A percentile compares a stretch with the other conserved stretches of the same genome.
phyloP scores from a whole-genome alignment of 1,140 invertebrate genomes.

The Philotrypesis tridentata region DNA sequence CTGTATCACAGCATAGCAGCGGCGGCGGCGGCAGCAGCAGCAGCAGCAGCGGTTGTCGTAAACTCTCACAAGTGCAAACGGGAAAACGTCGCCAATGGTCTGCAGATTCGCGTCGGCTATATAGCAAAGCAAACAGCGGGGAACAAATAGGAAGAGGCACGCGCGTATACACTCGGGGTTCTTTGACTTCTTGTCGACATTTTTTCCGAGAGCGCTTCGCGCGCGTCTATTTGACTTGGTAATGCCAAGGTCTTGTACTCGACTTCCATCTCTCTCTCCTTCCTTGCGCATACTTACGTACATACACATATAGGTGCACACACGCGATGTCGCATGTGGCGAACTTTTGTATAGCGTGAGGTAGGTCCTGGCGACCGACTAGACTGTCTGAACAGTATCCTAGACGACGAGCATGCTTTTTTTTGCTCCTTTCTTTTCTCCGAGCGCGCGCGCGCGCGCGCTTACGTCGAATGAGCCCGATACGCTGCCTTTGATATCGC shows the following conservation, averaged over 20 bases:
- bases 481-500: neutral
- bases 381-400: constrained; percentile 16
- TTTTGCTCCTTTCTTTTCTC: neutral
- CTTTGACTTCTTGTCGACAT: constrained; percentile 63
- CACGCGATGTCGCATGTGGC: neutral
- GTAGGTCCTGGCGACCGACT: constrained; percentile 31
- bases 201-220: constrained; percentile 63
- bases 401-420: neutral
- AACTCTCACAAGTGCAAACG: neutral
- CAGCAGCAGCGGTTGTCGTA: neutral
- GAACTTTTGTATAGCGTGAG: constrained; percentile 4
- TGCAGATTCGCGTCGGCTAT: constrained; percentile 4
- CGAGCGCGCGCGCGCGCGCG: neutral
- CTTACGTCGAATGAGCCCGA: constrained; percentile 22
- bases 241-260: constrained; percentile 67
- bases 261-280: constrained; percentile 9
- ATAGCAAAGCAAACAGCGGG: constrained; percentile 44
- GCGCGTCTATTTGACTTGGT: constrained; percentile 70
- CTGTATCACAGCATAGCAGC: neutral
- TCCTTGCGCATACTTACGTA: neutral
- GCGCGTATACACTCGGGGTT: constrained; percentile 57
- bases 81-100: neutral
- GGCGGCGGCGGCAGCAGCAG: no score
- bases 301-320: neutral
- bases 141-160: constrained; percentile 50